phyloP scores from a whole-genome alignment of 92 coral and sea anemone species.

The Actinernus sp. region DNA sequence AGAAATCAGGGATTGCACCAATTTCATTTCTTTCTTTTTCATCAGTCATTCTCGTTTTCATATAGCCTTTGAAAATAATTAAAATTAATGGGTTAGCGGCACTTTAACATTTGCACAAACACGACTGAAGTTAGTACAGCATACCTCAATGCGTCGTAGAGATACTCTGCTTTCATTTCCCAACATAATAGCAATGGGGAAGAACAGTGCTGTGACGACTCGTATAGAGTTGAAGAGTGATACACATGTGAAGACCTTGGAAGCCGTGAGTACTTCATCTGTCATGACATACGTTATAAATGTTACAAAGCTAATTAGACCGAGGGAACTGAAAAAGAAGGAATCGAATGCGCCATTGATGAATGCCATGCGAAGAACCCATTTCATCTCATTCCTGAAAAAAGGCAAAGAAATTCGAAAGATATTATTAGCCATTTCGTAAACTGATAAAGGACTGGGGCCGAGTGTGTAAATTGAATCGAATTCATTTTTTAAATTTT shows the following conservation, averaged over 20 bases:
- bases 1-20: too few species aligned
- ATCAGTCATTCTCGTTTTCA: too few species aligned
- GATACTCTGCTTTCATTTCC: constrained; percentile 80
- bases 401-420: not conserved
- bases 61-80: too few species aligned
- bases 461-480: too few species aligned
- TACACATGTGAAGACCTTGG: constrained; percentile 84
- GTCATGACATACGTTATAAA: constrained; percentile 75
- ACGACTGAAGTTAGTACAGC: too few species aligned
- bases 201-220: constrained; percentile 69
- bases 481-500: too few species aligned
- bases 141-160: constrained; percentile 74
- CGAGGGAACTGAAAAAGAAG: constrained; percentile 84
- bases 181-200: constrained; percentile 80
- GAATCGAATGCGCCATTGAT: constrained; percentile 72
- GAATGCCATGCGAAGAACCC: constrained; percentile 59
- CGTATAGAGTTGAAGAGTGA: constrained; percentile 82
- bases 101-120: too few species aligned
- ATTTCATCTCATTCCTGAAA: constrained; percentile 69
- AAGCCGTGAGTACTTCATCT: constrained; percentile 74
- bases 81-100: too few species aligned
- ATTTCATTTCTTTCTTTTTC: too few species aligned
- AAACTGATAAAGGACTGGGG: too few species aligned
- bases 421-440: too few species aligned
- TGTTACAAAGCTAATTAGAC: constrained; percentile 68